These are phyloP conservation scores for Reinhardtius hippoglossoides DNA, from an alignment of 2,113 vertebrate genomes.

Conservation along the genomic window DNA sequence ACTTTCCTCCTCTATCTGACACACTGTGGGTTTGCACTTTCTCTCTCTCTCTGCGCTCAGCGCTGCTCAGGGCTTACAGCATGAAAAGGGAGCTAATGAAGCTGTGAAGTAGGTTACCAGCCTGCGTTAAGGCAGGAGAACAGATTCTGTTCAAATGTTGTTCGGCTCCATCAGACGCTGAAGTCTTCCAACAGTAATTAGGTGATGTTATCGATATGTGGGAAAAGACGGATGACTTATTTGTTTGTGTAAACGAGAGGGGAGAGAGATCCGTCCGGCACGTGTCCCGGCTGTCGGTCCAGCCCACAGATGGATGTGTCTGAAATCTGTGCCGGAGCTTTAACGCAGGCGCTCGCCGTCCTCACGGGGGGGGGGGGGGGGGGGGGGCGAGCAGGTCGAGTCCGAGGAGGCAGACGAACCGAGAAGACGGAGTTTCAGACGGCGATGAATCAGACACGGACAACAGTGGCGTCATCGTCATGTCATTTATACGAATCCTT, in stretches of 20 bases:
- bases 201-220: constrained; percentile 53
- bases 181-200: constrained; percentile 66
- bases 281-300: constrained; percentile 7
- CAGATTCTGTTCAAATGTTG: constrained; percentile 61
- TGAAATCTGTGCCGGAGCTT: constrained; percentile 9
- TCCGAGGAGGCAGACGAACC: too few relatives aligned
- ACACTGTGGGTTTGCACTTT: constrained; percentile 41
- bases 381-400: too few relatives aligned
- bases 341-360: neutral
- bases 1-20: constrained; percentile 52
- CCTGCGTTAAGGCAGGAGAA: constrained; percentile 54
- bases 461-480: too few relatives aligned
- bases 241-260: constrained; percentile 51
- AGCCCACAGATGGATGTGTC: constrained; percentile 2
- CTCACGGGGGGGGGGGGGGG: too few relatives aligned
- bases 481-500: too few relatives aligned
- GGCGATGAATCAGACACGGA: too few relatives aligned
- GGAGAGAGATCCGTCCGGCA: constrained; percentile 17
- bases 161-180: constrained; percentile 50
- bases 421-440: too few relatives aligned
- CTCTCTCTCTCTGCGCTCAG: constrained; percentile 31
- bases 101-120: constrained; percentile 76
- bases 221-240: constrained; percentile 52
- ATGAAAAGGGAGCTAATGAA: constrained; percentile 72
- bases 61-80: constrained; percentile 48